These are phyloP conservation scores for Osmoderma eremita DNA, from an alignment of 2,888 invertebrate genomes.

Conservation along the genomic window DNA sequence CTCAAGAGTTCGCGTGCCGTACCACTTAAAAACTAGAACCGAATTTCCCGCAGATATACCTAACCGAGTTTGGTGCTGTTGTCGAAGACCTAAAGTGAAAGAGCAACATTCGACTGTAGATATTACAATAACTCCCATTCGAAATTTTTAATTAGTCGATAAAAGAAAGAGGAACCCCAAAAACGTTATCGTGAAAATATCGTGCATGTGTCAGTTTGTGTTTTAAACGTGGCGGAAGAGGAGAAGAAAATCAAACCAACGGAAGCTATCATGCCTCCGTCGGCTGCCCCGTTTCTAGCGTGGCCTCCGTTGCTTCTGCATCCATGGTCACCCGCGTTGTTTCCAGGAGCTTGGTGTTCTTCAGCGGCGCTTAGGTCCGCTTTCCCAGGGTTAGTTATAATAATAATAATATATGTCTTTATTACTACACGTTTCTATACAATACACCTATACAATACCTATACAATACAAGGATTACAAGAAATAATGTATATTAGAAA, in stretches of 20 bases:
- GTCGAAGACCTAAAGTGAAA: neutral
- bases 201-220: constrained; percentile 37
- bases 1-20: constrained; percentile 63
- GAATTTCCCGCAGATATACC: constrained; percentile 44
- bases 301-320: constrained; percentile 81
- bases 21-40: constrained; percentile 55
- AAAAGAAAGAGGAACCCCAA: neutral
- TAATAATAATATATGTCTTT: too few relatives aligned
- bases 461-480: too few relatives aligned
- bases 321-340: constrained; percentile 78
- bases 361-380: constrained; percentile 76
- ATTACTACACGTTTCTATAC: too few relatives aligned
- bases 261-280: constrained; percentile 48
- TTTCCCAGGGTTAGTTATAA: constrained; percentile 57
- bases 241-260: constrained; percentile 52
- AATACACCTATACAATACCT: too few relatives aligned
- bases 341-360: constrained; percentile 74
- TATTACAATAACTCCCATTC: too few relatives aligned
- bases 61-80: constrained; percentile 8
- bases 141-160: neutral
- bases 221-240: constrained; percentile 60
- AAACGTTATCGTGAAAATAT: neutral
- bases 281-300: constrained; percentile 70
- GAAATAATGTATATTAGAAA: too few relatives aligned
- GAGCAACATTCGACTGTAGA: constrained; percentile 3